These are phyloP conservation scores for Takifugu bimaculatus DNA, from an alignment of 2,113 vertebrate genomes.

Conservation along the genomic window DNA sequence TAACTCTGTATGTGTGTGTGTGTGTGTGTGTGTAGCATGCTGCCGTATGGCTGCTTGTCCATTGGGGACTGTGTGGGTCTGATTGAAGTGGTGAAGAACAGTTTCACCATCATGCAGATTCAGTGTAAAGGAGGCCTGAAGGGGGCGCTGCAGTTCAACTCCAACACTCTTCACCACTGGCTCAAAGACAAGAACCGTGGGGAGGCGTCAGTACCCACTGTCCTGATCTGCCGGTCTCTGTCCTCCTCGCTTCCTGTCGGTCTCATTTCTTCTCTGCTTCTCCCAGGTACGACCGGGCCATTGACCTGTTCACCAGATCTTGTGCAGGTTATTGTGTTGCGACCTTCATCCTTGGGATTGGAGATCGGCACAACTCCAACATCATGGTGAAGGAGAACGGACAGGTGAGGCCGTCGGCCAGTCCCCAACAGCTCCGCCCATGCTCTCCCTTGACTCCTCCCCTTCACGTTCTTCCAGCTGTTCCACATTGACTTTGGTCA, in stretches of 20 bases:
- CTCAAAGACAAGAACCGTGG: slow-evolving; percentile 98
- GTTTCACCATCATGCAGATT: slow-evolving; percentile 96
- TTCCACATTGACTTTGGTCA: slow-evolving; percentile 99
- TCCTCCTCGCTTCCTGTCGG: neutral
- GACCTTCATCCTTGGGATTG: slow-evolving; percentile 96
- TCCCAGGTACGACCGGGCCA: slow-evolving; percentile 90
- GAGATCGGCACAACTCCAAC: slow-evolving; percentile 97
- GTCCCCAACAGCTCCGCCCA: neutral
- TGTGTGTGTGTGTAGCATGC: slow-evolving; percentile 79
- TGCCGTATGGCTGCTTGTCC: slow-evolving; percentile 92
- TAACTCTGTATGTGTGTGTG: slow-evolving; percentile 23
- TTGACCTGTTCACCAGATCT: slow-evolving; percentile 95
- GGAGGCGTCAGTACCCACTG: slow-evolving; percentile 83
- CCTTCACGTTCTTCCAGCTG: slow-evolving; percentile 75
- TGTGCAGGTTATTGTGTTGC: slow-evolving; percentile 98
- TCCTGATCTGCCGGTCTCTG: neutral
- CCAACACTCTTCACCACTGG: slow-evolving; percentile 95
- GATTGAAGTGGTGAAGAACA: slow-evolving; percentile 87
- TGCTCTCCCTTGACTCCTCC: neutral
- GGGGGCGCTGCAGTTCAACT: slow-evolving; percentile 96
- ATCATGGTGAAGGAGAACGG: slow-evolving; percentile 99
- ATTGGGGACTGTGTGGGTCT: slow-evolving; percentile 95
- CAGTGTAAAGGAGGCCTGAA: slow-evolving; percentile 93
- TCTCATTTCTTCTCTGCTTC: neutral
- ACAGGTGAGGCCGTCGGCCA: slow-evolving; percentile 75